Percentiles rank a stretch among this genome's conserved stretches.
These are phyloP conservation scores for Crotalus tigris DNA, from an alignment of 2,113 vertebrate genomes.

Conservation along the genomic window DNA sequence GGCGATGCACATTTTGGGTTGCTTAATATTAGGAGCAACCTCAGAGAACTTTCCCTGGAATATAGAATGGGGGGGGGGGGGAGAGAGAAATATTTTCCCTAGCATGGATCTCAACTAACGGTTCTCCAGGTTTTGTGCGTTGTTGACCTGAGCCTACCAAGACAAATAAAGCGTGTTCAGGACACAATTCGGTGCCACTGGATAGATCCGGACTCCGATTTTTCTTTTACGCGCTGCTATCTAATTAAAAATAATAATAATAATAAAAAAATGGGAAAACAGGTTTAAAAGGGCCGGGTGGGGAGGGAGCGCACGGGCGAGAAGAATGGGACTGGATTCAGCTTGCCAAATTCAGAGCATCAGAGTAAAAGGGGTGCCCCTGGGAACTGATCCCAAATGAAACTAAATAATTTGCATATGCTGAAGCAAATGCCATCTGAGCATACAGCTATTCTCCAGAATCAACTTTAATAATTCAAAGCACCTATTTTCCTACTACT, in stretches of 20 bases:
- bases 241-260: constrained; percentile 33
- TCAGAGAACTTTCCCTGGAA: background rate
- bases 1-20: background rate
- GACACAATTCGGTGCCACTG: constrained; percentile 21
- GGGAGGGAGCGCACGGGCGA: background rate
- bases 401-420: constrained; percentile 85
- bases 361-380: constrained; percentile 72
- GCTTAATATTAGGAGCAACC: background rate
- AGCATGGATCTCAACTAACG: background rate
- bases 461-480: constrained; percentile 80
- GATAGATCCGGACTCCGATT: constrained; percentile 34
- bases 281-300: background rate
- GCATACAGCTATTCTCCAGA: constrained; percentile 70
- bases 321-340: constrained; percentile 36
- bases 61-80: background rate
- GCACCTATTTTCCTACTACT: constrained; percentile 70
- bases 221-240: constrained; percentile 51
- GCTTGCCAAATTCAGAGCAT: constrained; percentile 76
- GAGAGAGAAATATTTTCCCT: no score
- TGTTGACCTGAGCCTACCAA: constrained; percentile 10
- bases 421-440: constrained; percentile 73
- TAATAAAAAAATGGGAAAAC: background rate
- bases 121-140: constrained; percentile 4
- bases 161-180: constrained; percentile 36
- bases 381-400: constrained; percentile 83